phyloP scores from a whole-genome alignment of 2,113 vertebrate genomes.

The Gymnocephalus cernua region DNA sequence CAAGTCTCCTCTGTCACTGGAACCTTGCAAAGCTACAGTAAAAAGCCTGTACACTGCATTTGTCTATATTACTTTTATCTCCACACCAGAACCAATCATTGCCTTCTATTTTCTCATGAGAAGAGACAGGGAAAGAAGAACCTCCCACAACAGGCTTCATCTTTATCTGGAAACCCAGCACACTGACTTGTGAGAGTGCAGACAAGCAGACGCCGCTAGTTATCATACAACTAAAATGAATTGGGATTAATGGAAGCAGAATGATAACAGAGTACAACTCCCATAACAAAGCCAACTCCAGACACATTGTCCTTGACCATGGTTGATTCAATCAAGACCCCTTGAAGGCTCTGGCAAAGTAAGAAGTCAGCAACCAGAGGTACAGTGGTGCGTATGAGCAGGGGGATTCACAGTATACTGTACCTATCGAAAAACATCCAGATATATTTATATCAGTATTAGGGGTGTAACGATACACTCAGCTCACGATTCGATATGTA shows the following conservation, averaged over 20 bases:
- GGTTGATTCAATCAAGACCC: slow-evolving; percentile 58
- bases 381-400: neutral
- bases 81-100: neutral
- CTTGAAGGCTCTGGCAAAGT: slow-evolving; percentile 37
- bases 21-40: neutral
- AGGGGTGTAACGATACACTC: too few relatives aligned
- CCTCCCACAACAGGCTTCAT: slow-evolving; percentile 59
- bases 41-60: neutral
- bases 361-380: slow-evolving; percentile 33
- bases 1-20: neutral
- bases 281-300: slow-evolving; percentile 80
- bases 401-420: neutral
- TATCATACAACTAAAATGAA: slow-evolving; percentile 83
- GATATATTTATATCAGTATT: slow-evolving; percentile 1
- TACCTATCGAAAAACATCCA: neutral
- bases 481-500: too few relatives aligned
- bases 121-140: slow-evolving; percentile 50
- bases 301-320: slow-evolving; percentile 83
- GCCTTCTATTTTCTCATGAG: slow-evolving; percentile 63
- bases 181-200: slow-evolving; percentile 73
- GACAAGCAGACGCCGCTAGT: slow-evolving; percentile 82
- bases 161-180: slow-evolving; percentile 75
- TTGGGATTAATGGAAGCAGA: slow-evolving; percentile 80
- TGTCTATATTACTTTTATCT: slow-evolving; percentile 11
- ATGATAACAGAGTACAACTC: slow-evolving; percentile 79